These are phyloP conservation scores for Loris lydekkerianus DNA, from an alignment of 2,797 vertebrate genomes.

Conservation along the genomic window DNA sequence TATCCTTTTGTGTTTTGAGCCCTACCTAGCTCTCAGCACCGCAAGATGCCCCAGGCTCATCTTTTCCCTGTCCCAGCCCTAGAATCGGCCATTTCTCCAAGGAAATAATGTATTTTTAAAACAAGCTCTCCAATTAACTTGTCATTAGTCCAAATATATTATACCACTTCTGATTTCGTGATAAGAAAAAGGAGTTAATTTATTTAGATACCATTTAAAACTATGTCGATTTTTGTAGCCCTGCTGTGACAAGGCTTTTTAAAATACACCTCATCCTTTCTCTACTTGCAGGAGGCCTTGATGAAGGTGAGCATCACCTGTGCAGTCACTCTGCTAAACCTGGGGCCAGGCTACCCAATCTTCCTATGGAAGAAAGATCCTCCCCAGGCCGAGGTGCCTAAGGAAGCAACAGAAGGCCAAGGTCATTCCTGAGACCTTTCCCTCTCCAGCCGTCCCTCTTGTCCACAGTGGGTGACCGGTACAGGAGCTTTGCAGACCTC, in stretches of 20 bases:
- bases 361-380: not conserved
- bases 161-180: not conserved
- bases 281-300: not conserved
- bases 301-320: not conserved
- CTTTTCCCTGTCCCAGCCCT: not conserved
- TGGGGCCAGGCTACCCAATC: not conserved
- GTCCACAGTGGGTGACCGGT: not conserved
- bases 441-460: not conserved
- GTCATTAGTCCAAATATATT: not conserved
- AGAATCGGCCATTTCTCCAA: not conserved
- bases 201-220: conserved; percentile 35
- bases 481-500: not conserved
- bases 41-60: not conserved
- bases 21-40: not conserved
- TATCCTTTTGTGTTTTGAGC: not conserved
- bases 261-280: not conserved
- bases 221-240: not conserved
- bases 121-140: conserved; percentile 7
- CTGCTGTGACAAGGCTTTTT: not conserved
- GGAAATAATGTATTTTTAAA: conserved; percentile 30
- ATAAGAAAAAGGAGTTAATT: conserved; percentile 38
- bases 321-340: not conserved
- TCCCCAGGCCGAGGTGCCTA: not conserved
- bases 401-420: not conserved
- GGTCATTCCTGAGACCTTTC: conserved; percentile 13